Evolutionary conservation across 2,113 vertebrate species (phyloP).

Genomic region (Notarius lentiginosus): DNA sequence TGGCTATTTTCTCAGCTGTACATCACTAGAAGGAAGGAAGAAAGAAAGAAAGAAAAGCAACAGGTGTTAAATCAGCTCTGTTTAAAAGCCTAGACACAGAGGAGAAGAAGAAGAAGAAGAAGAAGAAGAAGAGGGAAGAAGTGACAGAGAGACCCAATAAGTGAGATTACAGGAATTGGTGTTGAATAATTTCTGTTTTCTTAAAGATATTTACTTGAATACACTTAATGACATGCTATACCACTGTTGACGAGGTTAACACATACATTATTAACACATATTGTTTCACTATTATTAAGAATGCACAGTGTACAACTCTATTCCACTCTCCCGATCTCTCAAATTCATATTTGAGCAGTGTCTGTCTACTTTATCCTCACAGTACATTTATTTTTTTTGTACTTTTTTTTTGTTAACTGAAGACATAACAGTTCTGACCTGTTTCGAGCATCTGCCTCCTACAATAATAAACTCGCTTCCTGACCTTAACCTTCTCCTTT

Average conservation of each 20-base stretch:
- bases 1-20: constrained; percentile 44
- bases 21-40: background rate
- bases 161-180: background rate
- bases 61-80: constrained; percentile 44
- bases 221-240: background rate
- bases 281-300: background rate
- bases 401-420: background rate
- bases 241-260: background rate
- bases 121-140: too few species aligned
- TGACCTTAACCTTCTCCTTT: background rate
- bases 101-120: background rate
- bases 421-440: constrained; percentile 6
- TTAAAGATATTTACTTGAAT: background rate
- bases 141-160: background rate
- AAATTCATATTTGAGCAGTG: background rate
- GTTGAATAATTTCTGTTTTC: background rate
- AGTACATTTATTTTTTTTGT: background rate
- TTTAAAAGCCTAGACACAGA: constrained; percentile 16
- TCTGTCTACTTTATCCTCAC: background rate
- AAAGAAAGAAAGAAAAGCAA: constrained; percentile 9
- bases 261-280: background rate
- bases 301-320: background rate
- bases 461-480: background rate
- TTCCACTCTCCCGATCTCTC: background rate
- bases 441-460: constrained; percentile 8